A percentile compares a stretch with the other conserved stretches of the same genome.
These are phyloP conservation scores for Sciaenops ocellatus DNA, from an alignment of 2,797 vertebrate genomes.

Conservation along the genomic window DNA sequence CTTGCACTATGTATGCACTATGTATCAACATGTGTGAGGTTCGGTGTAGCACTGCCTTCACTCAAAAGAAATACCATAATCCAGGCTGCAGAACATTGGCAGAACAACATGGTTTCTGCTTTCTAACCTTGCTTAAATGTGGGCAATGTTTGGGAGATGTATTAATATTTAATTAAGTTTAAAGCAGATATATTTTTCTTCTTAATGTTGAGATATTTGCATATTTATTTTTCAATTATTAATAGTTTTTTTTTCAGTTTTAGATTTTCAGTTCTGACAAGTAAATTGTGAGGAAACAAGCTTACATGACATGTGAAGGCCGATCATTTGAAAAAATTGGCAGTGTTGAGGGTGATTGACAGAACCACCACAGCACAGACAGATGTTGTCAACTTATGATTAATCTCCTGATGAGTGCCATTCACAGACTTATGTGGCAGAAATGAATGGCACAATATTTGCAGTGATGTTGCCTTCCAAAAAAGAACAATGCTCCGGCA, in stretches of 20 bases:
- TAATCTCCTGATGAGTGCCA: conserved; percentile 72
- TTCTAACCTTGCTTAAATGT: not conserved
- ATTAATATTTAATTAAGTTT: not conserved
- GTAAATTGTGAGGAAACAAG: conserved; percentile 44
- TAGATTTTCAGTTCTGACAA: conserved; percentile 43
- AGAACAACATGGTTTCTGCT: not conserved
- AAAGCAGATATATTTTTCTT: not conserved
- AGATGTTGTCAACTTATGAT: conserved; percentile 71
- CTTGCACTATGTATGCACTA: not conserved
- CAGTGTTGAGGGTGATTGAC: conserved; percentile 67
- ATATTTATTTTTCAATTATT: not conserved
- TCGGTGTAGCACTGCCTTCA: not conserved
- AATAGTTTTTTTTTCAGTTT: conserved; percentile 15
- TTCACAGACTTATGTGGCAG: conserved; percentile 66
- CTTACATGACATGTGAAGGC: conserved; percentile 36
- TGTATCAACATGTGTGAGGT: not conserved
- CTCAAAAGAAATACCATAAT: not conserved
- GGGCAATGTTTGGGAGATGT: not conserved
- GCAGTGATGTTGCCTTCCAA: conserved; percentile 61
- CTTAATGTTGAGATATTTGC: not conserved
- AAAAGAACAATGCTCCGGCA: conserved; percentile 59
- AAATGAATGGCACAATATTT: conserved; percentile 62
- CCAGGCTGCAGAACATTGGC: not conserved
- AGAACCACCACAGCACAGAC: conserved; percentile 55
- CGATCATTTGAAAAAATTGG: conserved; percentile 40